Percentiles rank a stretch among this genome's conserved stretches.
Evolutionary conservation across 2,888 invertebrate species (phyloP).

Genomic region (Drosophila rellima): DNA sequence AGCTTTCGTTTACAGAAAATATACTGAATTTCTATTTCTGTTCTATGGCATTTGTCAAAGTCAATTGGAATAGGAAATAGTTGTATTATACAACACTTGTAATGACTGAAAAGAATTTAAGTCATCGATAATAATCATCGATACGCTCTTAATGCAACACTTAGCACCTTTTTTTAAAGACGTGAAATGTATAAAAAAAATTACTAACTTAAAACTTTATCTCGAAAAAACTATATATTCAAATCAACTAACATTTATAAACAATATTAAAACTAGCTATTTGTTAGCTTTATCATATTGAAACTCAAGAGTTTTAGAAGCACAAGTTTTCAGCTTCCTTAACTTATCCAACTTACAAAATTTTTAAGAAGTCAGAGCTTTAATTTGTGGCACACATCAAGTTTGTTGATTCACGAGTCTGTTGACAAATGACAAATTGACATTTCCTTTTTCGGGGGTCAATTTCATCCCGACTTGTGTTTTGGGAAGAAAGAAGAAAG

Average conservation of each 20-base stretch:
- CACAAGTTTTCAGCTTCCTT: not conserved
- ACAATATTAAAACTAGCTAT: not conserved
- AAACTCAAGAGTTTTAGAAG: not conserved
- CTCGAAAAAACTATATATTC: too few relatives aligned
- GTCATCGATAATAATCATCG: not conserved
- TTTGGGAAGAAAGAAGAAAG: not conserved
- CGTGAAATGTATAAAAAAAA: too few relatives aligned
- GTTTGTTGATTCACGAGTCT: too few relatives aligned
- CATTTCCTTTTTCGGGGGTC: conserved; percentile 27
- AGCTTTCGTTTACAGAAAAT: not conserved
- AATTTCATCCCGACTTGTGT: conserved; percentile 7
- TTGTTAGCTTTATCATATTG: not conserved
- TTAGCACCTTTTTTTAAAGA: too few relatives aligned
- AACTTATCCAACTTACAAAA: not conserved
- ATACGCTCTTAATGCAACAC: too few relatives aligned
- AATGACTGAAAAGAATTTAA: not conserved
- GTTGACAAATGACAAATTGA: conserved; percentile 37
- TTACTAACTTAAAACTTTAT: too few relatives aligned
- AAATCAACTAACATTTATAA: too few relatives aligned
- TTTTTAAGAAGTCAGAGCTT: not conserved
- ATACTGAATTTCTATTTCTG: not conserved
- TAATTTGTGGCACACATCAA: not conserved
- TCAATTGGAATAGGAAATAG: not conserved
- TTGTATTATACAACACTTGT: conserved; percentile 5
- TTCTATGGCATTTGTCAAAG: not conserved